Percentiles rank a stretch among this genome's conserved stretches.
Conservation (phyloP, 2,888 invertebrate genomes). For the Alentia gelatinosa region DNA sequence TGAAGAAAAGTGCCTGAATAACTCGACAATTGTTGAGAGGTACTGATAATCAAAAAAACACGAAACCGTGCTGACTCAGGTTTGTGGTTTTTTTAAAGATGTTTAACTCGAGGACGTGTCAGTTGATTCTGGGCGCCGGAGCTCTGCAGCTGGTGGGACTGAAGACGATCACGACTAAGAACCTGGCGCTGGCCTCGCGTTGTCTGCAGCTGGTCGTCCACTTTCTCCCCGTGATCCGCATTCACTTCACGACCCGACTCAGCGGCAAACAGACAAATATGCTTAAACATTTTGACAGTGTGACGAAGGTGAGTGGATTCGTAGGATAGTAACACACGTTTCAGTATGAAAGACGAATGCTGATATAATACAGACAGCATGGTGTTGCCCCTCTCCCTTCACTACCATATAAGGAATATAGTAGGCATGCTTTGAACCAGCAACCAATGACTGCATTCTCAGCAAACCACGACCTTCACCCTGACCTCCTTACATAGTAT, state of each 20-base stretch:
- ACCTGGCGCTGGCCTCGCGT: constrained; percentile 84
- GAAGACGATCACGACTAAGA: constrained; percentile 88
- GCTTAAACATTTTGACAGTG: constrained; percentile 81
- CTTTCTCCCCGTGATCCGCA: constrained; percentile 82
- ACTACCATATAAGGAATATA: too few species aligned
- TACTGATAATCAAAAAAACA: neutral
- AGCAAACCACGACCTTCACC: too few species aligned
- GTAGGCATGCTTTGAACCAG: too few species aligned
- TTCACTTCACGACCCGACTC: constrained; percentile 79
- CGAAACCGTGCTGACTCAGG: neutral
- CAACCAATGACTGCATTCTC: too few species aligned
- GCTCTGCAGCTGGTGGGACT: constrained; percentile 95
- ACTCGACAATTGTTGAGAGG: too few species aligned
- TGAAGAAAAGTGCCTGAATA: too few species aligned
- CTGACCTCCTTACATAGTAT: too few species aligned
- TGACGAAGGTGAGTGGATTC: constrained; percentile 78
- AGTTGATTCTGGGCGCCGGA: constrained; percentile 96
- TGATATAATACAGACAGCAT: too few species aligned
- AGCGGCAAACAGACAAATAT: constrained; percentile 77
- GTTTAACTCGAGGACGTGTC: constrained; percentile 86
- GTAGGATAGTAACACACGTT: too few species aligned
- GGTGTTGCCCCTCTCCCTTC: too few species aligned
- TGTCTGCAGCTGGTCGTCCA: constrained; percentile 83
- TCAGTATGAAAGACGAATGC: too few species aligned
- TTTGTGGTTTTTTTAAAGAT: constrained; percentile 75